Evolutionary conservation across 2,888 invertebrate species (phyloP), one percentile per base, ranked within the genome.

Genomic region (Trachelus tabidus): DNA sequence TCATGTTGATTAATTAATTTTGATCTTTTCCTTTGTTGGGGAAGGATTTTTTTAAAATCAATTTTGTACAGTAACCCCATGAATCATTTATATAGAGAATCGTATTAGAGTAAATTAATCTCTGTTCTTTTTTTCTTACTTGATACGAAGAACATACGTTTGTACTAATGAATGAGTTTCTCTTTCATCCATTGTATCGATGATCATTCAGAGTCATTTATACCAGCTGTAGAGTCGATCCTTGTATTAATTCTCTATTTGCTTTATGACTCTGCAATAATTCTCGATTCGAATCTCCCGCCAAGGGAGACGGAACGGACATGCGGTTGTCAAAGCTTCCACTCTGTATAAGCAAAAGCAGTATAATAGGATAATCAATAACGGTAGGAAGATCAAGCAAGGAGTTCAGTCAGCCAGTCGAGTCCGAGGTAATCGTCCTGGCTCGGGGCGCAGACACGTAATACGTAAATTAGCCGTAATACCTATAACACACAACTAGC

Each of bases 201-300:
- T 12, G 9, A 12, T 71, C 71, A 31, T 71, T 71, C 71, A 71
- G 33, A 56, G 71, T 71, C 71, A 71, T 31, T 34, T 34, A 23
- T 34, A 31, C 71, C 33, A 31, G 71, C 71, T 71, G 71, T 9
- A 71, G 56, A 23, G 40, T 23, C 23, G 40, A 56, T 23, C 23
- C 56, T 56, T 56, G 56, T 56, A 56, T 56, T 6, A 56, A 56
- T 56, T 9, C 56, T 76, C 69, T 56, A 76, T 73, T 75, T 76
- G 35, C 37, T 69, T 75, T 78, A 33, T 79, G 78, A 80, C 78
- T 76, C 69, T 69, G 34, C 78, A 74, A 73, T 79, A 78, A 73
- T 37, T 31, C 71, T 23, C 76, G 34, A 34, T 37, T 76, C 23
- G 76, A 15, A 73, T 76, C 40, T 35, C 31, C 35, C 73, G 35